Conservation (phyloP, 2,797 vertebrate species). For the Rousettus madagascariensis region DNA sequence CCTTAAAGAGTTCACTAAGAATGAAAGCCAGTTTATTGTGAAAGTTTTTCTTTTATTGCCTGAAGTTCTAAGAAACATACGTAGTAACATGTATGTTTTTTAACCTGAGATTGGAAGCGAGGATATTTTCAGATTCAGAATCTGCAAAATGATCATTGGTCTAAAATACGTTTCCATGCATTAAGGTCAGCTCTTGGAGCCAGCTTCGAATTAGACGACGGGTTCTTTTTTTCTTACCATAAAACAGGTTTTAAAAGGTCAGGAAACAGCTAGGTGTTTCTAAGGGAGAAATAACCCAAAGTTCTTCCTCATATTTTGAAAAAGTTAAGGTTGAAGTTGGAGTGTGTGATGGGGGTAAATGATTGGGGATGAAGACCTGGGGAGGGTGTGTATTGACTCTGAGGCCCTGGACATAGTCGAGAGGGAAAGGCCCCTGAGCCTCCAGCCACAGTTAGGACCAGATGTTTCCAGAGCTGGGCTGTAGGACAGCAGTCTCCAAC, state of each 20-base stretch:
- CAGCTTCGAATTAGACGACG: conserved; percentile 39
- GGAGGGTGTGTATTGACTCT: fast-evolving
- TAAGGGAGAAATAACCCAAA: neutral
- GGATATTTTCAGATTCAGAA: conserved; percentile 43
- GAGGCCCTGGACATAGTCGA: fast-evolving
- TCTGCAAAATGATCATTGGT: conserved; percentile 36
- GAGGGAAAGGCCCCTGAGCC: neutral
- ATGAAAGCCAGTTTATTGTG: neutral
- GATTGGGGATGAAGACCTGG: neutral
- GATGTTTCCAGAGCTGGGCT: neutral
- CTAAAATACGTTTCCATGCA: conserved; percentile 41
- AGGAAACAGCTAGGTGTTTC: neutral
- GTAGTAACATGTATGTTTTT: conserved; percentile 25
- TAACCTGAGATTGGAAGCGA: conserved; percentile 28
- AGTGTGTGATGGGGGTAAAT: neutral
- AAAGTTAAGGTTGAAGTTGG: neutral
- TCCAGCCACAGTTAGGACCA: fast-evolving
- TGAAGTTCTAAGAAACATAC: neutral
- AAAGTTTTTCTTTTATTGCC: neutral
- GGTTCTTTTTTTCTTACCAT: neutral
- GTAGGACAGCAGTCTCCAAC: fast-evolving
- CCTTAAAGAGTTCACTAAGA: conserved; percentile 19
- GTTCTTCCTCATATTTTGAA: neutral
- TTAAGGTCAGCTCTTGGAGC: conserved; percentile 53
- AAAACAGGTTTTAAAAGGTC: conserved; percentile 51